Evolutionary conservation across 2,888 invertebrate genomes (phyloP).

Genomic region (Leistus spinibarbis): DNA sequence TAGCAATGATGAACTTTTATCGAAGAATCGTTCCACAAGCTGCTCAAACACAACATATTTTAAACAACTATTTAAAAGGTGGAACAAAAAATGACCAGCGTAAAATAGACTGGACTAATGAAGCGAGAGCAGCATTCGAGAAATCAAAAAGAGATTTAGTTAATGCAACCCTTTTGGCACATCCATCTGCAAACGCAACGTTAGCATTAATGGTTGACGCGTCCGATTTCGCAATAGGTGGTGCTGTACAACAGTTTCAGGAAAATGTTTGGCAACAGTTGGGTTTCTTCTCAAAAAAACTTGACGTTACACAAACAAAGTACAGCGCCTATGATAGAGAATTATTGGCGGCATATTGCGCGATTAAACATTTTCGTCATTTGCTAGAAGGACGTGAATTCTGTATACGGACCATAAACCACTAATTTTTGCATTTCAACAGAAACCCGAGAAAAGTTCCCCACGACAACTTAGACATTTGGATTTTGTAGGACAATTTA

Average conservation of each 20-base stretch:
- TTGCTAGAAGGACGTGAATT: conserved; percentile 49
- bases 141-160: no score
- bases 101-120: not conserved
- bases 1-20: conserved; percentile 45
- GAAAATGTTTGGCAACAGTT: conserved; percentile 47
- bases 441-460: conserved; percentile 46
- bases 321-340: conserved; percentile 41
- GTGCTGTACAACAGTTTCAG: conserved; percentile 49
- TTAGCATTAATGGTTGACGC: conserved; percentile 50
- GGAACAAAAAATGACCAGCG: not conserved
- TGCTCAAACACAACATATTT: conserved; percentile 46
- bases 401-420: conserved; percentile 50
- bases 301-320: not conserved
- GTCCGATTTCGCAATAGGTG: conserved; percentile 50
- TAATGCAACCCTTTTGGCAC: not conserved
- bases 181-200: conserved; percentile 8
- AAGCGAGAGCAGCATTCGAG: no score
- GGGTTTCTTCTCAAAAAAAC: conserved; percentile 46
- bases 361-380: conserved; percentile 48
- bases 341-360: conserved; percentile 49
- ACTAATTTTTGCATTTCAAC: conserved; percentile 47
- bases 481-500: conserved; percentile 50
- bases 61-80: conserved; percentile 43
- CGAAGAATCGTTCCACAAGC: conserved; percentile 44
- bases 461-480: conserved; percentile 51